Evolutionary conservation across 2,113 vertebrate species (phyloP).

Genomic region (Callipepla californica): DNA sequence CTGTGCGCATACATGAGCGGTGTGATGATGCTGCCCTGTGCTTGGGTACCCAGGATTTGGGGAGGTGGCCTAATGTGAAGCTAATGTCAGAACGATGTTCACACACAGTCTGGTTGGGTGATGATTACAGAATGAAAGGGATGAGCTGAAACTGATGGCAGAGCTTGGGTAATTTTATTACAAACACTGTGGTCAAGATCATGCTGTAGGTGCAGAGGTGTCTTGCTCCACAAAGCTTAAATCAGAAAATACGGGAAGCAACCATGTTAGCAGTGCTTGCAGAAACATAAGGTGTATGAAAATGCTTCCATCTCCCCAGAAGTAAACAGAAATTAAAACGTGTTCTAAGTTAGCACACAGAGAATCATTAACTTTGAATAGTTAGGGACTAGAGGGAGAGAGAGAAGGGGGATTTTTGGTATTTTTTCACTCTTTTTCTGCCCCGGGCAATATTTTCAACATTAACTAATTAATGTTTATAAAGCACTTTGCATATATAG

Average conservation of each 20-base stretch:
- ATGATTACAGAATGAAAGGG: neutral
- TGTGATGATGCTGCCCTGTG: neutral
- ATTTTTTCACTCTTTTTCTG: conserved; percentile 1
- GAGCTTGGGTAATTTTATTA: neutral
- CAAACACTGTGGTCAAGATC: neutral
- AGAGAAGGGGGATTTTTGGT: conserved; percentile 58
- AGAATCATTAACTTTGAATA: conserved; percentile 67
- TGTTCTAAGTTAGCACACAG: conserved; percentile 44
- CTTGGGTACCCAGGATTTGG: neutral
- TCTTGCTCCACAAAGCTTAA: neutral
- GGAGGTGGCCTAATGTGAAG: neutral
- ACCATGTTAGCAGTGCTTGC: neutral
- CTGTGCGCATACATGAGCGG: fast-evolving
- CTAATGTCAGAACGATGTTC: neutral
- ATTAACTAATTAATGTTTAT: conserved; percentile 79
- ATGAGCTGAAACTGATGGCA: neutral
- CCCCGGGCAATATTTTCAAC: conserved; percentile 69
- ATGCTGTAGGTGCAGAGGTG: neutral
- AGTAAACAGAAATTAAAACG: conserved; percentile 69
- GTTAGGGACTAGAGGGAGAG: conserved; percentile 59
- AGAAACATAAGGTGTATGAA: neutral
- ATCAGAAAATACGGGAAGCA: neutral
- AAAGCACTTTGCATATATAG: conserved; percentile 78
- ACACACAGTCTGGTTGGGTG: neutral
- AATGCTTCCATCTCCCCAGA: conserved; percentile 38